Base-by-base conservation (phyloP, 2,113 vertebrate species). In the Scomber japonicus region DNA sequence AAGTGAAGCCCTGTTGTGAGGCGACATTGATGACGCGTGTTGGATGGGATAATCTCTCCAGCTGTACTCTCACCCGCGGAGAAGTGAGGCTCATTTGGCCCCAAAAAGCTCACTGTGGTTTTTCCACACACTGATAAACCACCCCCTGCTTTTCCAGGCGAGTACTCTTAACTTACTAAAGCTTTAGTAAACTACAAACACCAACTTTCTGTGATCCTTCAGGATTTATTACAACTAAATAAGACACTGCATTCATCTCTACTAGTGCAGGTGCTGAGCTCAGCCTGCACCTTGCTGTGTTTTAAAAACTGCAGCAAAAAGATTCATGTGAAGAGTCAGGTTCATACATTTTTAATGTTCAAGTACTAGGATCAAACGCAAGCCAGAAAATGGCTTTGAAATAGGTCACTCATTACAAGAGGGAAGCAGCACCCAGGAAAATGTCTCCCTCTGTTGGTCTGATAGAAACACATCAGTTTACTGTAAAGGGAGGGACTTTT, bases 11-110 rank as follows among this genome's bases (percentile, higher is more conserved):
- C 90, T 83, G 89, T 84, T 80, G 92, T 86, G 92, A 87, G 88
- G 82, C 81, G 78, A 92, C 87, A 89, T 66, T 88, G 82, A 91
- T 91, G 92, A 92, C 91, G 91, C 86, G 92, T 92, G 91, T 93
- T 88, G 85, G 83, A 87, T 59, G 80, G 89, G 90, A 94, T 93
- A 86, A 94, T 91, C 91, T 84, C 88, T 83, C 83, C 91, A 91
- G 89, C 89, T 91, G 88, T 69, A 90, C 78, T 82, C 82, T 83
- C 82, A 82, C 90, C 90, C 85, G 73, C 60, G 55, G 88, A 85
- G 90, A 85, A 75, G 75, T 77, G 67, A 86, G 81, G 70, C 79
- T 79, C 80, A 67, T 88, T 93, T 87, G 74, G 74, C 73, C 81
- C 54, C 64, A 76, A 72, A 87, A 78, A 65, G 40, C 81, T 71